Conservation (phyloP, 2,113 vertebrate genomes). For the Alethe castanea region DNA sequence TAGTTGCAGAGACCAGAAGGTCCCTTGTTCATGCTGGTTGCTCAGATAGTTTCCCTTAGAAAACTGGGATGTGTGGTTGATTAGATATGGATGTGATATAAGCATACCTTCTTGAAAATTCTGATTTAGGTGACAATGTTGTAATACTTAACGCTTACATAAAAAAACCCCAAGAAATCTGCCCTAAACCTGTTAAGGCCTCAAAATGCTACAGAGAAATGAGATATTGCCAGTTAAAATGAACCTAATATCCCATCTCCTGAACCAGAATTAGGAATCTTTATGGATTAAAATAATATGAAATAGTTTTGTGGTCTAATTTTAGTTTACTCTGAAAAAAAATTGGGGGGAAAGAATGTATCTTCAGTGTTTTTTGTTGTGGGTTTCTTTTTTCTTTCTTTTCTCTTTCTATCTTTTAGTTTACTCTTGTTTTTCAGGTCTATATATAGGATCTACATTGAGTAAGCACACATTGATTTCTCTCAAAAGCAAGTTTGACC, state of each 20-base stretch:
- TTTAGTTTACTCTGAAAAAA: neutral
- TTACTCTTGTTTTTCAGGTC: neutral
- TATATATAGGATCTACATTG: neutral
- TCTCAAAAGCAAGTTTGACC: neutral
- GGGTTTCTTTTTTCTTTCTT: neutral
- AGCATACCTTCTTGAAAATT: neutral
- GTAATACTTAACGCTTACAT: neutral
- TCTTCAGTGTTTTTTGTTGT: fast-evolving
- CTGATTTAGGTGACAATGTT: neutral
- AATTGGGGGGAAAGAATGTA: fast-evolving
- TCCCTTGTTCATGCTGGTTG: neutral
- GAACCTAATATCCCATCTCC: neutral
- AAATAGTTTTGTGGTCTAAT: neutral
- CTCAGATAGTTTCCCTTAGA: neutral
- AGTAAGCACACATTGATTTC: neutral
- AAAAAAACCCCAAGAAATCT: neutral
- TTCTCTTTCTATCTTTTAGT: neutral
- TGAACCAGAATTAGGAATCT: neutral
- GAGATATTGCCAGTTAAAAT: neutral
- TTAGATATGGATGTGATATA: neutral
- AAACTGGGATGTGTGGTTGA: neutral
- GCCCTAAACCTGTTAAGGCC: neutral
- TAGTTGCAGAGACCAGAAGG: neutral
- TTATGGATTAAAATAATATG: neutral
- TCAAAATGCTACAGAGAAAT: neutral